Evolutionary conservation across 2,113 vertebrate species (phyloP).

Genomic region (Osmerus mordax): DNA sequence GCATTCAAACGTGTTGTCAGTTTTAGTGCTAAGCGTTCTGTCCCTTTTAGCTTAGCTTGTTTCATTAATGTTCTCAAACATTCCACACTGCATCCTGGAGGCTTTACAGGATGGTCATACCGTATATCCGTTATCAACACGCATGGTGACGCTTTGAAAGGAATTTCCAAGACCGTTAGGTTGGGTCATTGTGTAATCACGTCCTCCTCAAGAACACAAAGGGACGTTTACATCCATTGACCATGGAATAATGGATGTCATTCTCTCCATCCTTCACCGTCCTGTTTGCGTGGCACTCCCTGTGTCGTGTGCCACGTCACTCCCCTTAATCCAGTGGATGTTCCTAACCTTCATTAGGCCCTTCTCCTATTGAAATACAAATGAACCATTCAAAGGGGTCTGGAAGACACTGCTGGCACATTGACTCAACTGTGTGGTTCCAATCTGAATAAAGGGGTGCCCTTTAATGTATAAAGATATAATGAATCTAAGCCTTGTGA

Average conservation of each 20-base stretch:
- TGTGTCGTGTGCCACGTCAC: not conserved
- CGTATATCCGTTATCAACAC: not conserved
- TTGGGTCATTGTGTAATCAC: constrained; percentile 1
- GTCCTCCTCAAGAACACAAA: constrained; percentile 14
- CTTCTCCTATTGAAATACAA: not conserved
- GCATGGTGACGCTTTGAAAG: not conserved
- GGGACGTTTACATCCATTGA: not conserved
- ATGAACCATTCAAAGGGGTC: not conserved
- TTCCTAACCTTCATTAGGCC: not conserved
- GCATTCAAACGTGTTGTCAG: too few relatives aligned
- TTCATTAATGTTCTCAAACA: too few relatives aligned
- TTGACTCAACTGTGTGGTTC: not conserved
- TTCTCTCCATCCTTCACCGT: not conserved
- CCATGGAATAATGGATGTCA: constrained; percentile 2
- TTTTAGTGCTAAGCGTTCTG: too few relatives aligned
- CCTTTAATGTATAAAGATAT: too few relatives aligned
- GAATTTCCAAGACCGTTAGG: constrained; percentile 1
- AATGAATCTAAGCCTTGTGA: too few relatives aligned
- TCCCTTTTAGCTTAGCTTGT: too few relatives aligned
- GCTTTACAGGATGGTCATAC: too few relatives aligned
- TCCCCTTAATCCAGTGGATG: not conserved
- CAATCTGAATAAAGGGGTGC: not conserved
- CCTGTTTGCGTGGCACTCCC: not conserved
- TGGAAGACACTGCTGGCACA: not conserved
- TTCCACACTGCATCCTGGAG: too few relatives aligned